Evolutionary conservation across 2,888 invertebrate species (phyloP), one percentile per base, ranked within the genome.

Genomic region (Pseudococcus longispinus): DNA sequence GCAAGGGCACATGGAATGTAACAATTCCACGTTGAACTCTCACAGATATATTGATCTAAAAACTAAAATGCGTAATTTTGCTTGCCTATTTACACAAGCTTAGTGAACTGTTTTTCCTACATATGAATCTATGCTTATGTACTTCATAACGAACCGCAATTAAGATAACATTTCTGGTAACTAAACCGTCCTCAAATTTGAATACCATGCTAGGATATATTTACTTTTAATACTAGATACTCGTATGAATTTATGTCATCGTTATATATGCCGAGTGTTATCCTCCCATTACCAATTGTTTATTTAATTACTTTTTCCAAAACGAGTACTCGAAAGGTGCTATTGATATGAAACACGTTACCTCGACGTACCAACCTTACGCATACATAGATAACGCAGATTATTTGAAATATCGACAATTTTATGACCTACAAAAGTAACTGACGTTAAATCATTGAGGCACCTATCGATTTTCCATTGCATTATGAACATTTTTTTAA

Each of bases 141-240:
- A 8, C 46, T 55, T 55, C 55, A 20, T 20, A 55, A 55, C n/a
- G 55, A n/a, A 55, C 55, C 55, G 55, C 55, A 55, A 55, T 55
- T 55, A 55, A 55, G 55, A 55, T 55, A 55, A 55, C 55, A 55
- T 55, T 55, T 55, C 55, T 55, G 55, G 55, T 55, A 55, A n/a
- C n/a, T n/a, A n/a, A 55, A 55, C 55, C 55, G 18, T 46, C 46
- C 18, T 15, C 46, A 15, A 44, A 44, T 9, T 8, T 13, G 15
- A n/a, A 15, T 13, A 46, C 55, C 0, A 2, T 4, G n/a, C n/a
- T 55, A 20, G n/a, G 8, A 37, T n/a, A 6, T 55, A n/a, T 55
- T 55, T 55, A 55, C 55, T 55, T 55, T 55, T n/a, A 55, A 55
- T 55, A n/a, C 55, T 6, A 5, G 37, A n/a, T 55, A 55, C 55